Evolutionary conservation across 1,140 invertebrate genomes (phyloP), one percentile per base, ranked within the genome.

Genomic region (Papilio glaucus): DNA sequence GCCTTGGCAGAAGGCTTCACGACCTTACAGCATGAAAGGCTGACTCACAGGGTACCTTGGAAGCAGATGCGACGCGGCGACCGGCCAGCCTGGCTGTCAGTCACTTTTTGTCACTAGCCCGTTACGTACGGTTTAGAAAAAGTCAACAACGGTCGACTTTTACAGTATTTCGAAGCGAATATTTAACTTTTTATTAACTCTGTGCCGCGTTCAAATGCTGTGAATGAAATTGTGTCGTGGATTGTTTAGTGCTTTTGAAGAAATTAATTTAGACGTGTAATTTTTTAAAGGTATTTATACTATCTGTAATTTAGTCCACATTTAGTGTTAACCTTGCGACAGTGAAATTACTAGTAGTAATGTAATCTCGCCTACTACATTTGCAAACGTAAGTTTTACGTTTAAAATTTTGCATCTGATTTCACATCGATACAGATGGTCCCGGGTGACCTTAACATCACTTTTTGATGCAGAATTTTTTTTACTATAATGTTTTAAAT

Each of bases 41-140:
- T 42, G 39, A 4, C n/a, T 1, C 2, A 3, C 9, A n/a, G 4
- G 41, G n/a, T n/a, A n/a, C n/a, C n/a, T n/a, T n/a, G n/a, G n/a
- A n/a, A n/a, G n/a, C n/a, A n/a, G n/a, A n/a, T n/a, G n/a, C n/a
- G 12, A 42, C 8, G 12, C 13, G 13, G 7, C 1, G 12, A n/a
- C 3, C 49, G 2, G 10, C 10, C 24, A 24, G 53, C 21, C 24
- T n/a, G 57, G n/a, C 26, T 60, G 18, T 60, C 53, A 60, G 57
- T 60, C 57, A 60, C 57, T 60, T 29, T 29, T 26, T 29, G 13
- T 60, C 57, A 29, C 4, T 29, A 60, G 15, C 6, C 57, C 57
- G 57, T 60, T 33, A 26, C 57, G 21, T 29, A 60, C 57, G 57
- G n/a, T 24, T 60, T 29, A 60, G 26, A 60, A n/a, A 29, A 4